Conservation (phyloP, 2,113 vertebrate genomes). For the Hypomesus transpacificus region DNA sequence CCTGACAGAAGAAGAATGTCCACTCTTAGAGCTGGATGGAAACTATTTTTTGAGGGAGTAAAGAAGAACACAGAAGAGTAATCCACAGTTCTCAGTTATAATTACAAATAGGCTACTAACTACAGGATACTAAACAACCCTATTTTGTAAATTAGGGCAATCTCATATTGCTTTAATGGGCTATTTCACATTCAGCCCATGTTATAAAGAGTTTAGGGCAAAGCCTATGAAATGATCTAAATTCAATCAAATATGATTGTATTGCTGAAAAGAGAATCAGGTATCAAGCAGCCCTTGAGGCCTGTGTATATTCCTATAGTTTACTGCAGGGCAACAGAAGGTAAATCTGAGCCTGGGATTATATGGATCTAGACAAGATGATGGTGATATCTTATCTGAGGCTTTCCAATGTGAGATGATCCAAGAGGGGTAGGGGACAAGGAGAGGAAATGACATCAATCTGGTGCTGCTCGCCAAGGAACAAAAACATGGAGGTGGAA, state of each 20-base stretch:
- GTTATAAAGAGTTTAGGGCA: too few species aligned
- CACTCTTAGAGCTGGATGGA: too few species aligned
- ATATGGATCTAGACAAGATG: not conserved
- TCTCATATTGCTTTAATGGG: too few species aligned
- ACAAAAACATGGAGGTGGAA: too few species aligned
- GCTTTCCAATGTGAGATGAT: not conserved
- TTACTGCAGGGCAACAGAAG: not conserved
- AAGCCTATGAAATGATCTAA: not conserved
- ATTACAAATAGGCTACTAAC: too few species aligned
- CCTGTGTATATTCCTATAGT: not conserved
- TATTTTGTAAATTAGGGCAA: too few species aligned
- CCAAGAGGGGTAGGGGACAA: not conserved
- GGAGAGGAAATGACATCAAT: not conserved
- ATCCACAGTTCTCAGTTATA: too few species aligned
- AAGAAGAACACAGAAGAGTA: too few species aligned
- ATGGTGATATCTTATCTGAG: not conserved
- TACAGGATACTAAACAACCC: too few species aligned
- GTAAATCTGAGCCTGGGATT: not conserved
- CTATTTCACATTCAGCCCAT: too few species aligned
- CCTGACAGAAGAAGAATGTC: not conserved
- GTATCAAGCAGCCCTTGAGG: not conserved
- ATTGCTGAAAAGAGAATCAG: not conserved
- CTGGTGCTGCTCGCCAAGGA: not conserved
- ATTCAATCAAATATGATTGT: not conserved
- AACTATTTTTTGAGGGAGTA: too few species aligned